phyloP scores from a whole-genome alignment of 2,797 vertebrate genomes.

The Chiroxiphia lanceolata region DNA sequence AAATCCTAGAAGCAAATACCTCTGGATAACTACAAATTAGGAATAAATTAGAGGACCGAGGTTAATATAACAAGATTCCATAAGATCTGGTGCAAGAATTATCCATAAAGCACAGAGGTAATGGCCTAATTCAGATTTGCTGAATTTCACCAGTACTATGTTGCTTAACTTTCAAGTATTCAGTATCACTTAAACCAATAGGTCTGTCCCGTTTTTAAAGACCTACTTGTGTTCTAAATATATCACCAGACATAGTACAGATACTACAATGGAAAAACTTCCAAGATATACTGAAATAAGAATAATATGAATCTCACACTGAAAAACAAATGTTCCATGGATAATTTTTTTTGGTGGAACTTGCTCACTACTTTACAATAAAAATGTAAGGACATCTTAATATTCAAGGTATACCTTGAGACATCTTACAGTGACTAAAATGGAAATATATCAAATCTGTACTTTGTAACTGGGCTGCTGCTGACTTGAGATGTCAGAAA shows the following conservation, averaged over 20 bases:
- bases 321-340: neutral
- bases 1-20: neutral
- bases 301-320: neutral
- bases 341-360: neutral
- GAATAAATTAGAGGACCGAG: neutral
- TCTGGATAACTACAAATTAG: neutral
- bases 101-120: neutral
- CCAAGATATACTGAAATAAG: neutral
- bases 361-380: neutral
- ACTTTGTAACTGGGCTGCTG: neutral
- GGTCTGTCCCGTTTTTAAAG: neutral
- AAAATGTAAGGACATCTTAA: neutral
- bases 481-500: neutral
- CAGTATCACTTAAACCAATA: neutral
- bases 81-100: neutral
- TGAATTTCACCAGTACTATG: neutral
- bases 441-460: neutral
- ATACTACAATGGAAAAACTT: neutral
- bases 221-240: neutral
- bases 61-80: neutral
- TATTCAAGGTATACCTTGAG: neutral
- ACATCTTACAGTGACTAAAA: neutral
- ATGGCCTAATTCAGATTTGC: neutral
- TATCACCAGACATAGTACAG: neutral
- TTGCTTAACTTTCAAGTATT: neutral